phyloP scores from a whole-genome alignment of 30 jellyfish, hydroid and myxozoan genomes.

The Cassiopea xamachana region DNA sequence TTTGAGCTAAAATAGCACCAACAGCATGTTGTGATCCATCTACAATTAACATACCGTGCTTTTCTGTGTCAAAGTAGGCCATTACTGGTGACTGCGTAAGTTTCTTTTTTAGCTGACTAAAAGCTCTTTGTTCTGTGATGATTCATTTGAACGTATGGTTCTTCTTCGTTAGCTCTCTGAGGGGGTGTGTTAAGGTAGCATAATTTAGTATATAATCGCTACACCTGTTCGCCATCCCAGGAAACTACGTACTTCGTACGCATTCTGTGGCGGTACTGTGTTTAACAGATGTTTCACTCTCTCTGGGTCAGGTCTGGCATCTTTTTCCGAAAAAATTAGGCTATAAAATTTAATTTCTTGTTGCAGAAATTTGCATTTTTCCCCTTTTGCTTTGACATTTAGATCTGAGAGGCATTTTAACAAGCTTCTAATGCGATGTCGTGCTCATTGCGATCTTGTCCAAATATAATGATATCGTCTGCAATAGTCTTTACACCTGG shows the following conservation, averaged over 20 bases:
- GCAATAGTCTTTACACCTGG: slow-evolving; percentile 27
- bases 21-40: slow-evolving; percentile 41
- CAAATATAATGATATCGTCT: slow-evolving; percentile 54
- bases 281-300: slow-evolving; percentile 38
- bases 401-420: slow-evolving; percentile 31
- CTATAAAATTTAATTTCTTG: slow-evolving; percentile 59
- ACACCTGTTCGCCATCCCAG: slow-evolving; percentile 55
- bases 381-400: slow-evolving; percentile 20
- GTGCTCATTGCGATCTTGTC: slow-evolving; percentile 16
- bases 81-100: slow-evolving; percentile 61
- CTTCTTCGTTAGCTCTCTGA: slow-evolving; percentile 47
- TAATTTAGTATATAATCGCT: slow-evolving; percentile 21
- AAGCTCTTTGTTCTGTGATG: slow-evolving; percentile 8
- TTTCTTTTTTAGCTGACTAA: slow-evolving; percentile 30
- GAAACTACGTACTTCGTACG: neutral
- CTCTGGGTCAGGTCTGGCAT: slow-evolving; percentile 60
- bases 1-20: slow-evolving; percentile 37
- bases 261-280: neutral
- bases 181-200: slow-evolving; percentile 47
- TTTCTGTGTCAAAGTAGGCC: slow-evolving; percentile 58
- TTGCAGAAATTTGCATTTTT: slow-evolving; percentile 7
- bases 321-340: slow-evolving; percentile 42
- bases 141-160: slow-evolving; percentile 17
- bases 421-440: slow-evolving; percentile 29
- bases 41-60: slow-evolving; percentile 39